Percentiles rank a stretch among this genome's conserved stretches.
Evolutionary conservation across 2,888 invertebrate species (phyloP).

Genomic region (Psococerastis gibbosa): DNA sequence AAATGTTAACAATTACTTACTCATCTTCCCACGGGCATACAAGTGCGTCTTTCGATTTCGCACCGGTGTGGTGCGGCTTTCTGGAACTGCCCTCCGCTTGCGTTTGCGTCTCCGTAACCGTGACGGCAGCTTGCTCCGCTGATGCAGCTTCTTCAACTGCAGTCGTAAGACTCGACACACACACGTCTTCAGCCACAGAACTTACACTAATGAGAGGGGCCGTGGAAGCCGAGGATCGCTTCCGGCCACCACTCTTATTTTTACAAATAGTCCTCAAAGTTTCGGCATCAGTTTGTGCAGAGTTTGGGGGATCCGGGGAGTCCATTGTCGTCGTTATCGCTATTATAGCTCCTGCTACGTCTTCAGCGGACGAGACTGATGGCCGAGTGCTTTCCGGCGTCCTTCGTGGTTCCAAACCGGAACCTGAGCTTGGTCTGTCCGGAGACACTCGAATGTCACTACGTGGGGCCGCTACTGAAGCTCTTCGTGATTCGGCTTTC

Average conservation of each 20-base stretch:
- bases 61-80: slow-evolving; percentile 23
- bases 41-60: slow-evolving; percentile 40
- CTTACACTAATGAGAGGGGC: slow-evolving; percentile 52
- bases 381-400: slow-evolving; percentile 24
- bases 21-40: slow-evolving; percentile 90
- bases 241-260: slow-evolving; percentile 21
- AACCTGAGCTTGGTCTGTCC: neutral
- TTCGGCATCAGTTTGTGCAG: slow-evolving; percentile 13
- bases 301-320: slow-evolving; percentile 12
- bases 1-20: too few relatives aligned
- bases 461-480: slow-evolving; percentile 26
- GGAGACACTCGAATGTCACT: neutral
- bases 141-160: slow-evolving; percentile 11
- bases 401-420: slow-evolving; percentile 12
- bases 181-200: slow-evolving; percentile 42
- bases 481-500: slow-evolving; percentile 24
- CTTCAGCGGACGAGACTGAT: slow-evolving; percentile 30
- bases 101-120: slow-evolving; percentile 27
- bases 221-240: slow-evolving; percentile 27
- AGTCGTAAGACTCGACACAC: slow-evolving; percentile 14
- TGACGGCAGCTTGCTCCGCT: slow-evolving; percentile 25
- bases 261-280: slow-evolving; percentile 15
- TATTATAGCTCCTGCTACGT: slow-evolving; percentile 18
- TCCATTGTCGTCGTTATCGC: slow-evolving; percentile 13
- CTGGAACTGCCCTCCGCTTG: slow-evolving; percentile 17